Evolutionary conservation across 2,797 vertebrate species (phyloP).

Genomic region (Brachyalestes nurse): DNA sequence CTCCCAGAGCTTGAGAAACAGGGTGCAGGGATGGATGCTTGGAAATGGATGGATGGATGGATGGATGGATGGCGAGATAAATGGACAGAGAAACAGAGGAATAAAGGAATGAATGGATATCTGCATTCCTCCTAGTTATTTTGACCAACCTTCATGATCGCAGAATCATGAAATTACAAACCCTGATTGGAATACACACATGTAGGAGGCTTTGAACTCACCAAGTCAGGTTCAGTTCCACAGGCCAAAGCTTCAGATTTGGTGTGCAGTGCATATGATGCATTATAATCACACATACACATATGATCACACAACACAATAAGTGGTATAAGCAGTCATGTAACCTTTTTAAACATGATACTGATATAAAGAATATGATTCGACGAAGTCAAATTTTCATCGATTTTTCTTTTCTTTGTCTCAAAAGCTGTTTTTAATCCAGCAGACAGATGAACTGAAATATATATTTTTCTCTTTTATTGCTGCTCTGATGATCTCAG

Average conservation of each 20-base stretch:
- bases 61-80: constrained; percentile 11
- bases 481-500: no score
- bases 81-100: background rate
- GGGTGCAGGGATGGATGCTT: constrained; percentile 53
- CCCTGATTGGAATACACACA: background rate
- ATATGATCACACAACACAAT: no score
- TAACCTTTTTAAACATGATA: no score
- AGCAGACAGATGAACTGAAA: no score
- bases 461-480: no score
- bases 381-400: no score
- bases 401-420: no score
- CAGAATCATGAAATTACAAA: constrained; percentile 10
- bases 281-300: no score
- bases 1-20: constrained; percentile 72
- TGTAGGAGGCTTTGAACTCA: no score
- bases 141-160: constrained; percentile 22
- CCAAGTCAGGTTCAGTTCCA: background rate
- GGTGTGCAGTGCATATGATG: background rate
- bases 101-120: constrained; percentile 16
- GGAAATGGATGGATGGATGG: constrained; percentile 18
- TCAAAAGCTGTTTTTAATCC: no score
- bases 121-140: constrained; percentile 18
- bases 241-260: background rate
- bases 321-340: no score
- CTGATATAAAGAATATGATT: no score